Percentiles rank a stretch among this genome's conserved stretches.
Conservation (phyloP, 2,113 vertebrate species). For the Catagonus wagneri region DNA sequence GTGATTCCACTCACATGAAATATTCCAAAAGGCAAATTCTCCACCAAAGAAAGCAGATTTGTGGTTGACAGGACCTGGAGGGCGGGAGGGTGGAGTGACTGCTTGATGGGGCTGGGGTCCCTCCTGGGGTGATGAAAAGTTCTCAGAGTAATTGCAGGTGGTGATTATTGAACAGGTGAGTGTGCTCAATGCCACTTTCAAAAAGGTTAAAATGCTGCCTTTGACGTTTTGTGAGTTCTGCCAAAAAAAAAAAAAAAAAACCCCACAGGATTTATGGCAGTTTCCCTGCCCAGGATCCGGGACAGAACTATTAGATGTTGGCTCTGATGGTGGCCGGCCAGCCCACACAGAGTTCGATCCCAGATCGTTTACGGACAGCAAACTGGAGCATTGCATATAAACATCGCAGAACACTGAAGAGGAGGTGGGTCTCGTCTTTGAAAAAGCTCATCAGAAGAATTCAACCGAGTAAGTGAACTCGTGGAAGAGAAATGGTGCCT, state of each 20-base stretch:
- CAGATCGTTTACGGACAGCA: too few relatives aligned
- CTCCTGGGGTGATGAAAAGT: background rate
- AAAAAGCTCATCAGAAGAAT: background rate
- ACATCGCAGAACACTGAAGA: too few relatives aligned
- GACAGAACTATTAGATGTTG: background rate
- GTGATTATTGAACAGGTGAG: background rate
- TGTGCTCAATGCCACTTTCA: background rate
- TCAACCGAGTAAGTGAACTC: background rate
- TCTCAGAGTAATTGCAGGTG: background rate
- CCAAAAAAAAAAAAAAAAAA: accelerated
- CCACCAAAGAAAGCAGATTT: background rate
- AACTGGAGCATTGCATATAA: accelerated
- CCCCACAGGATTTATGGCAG: background rate
- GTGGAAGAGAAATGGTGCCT: background rate
- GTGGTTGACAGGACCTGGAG: background rate
- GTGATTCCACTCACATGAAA: background rate
- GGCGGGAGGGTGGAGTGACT: accelerated
- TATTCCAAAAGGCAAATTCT: background rate
- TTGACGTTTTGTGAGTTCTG: background rate
- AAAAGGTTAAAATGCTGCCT: background rate
- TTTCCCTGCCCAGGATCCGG: background rate
- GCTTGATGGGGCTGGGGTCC: background rate
- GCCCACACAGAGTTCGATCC: background rate
- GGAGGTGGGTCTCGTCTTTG: background rate
- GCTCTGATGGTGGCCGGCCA: background rate